phyloP scores from a whole-genome alignment of 1,140 invertebrate species.

The Oppia nitens region DNA sequence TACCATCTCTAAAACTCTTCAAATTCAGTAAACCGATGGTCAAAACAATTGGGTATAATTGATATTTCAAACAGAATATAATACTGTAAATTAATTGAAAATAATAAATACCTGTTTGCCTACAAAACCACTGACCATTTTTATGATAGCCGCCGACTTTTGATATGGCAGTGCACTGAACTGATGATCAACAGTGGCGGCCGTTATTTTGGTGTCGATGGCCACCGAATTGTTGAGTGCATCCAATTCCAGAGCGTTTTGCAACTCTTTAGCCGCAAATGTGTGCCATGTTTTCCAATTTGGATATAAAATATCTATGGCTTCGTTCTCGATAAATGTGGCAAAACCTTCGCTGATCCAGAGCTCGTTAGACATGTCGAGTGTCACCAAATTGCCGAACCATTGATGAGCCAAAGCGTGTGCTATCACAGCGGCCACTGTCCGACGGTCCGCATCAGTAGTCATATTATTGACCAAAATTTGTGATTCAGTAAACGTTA shows the following conservation, averaged over 20 bases:
- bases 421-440: constrained; percentile 50
- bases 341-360: constrained; percentile 87
- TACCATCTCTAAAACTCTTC: constrained; percentile 71
- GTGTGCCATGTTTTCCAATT: constrained; percentile 50
- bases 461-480: constrained; percentile 54
- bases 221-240: constrained; percentile 65
- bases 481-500: constrained; percentile 57
- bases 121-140: constrained; percentile 18
- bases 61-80: too few relatives aligned
- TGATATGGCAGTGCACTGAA: constrained; percentile 66
- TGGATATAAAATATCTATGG: constrained; percentile 31
- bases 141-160: constrained; percentile 31
- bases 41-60: background rate
- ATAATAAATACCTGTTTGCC: constrained; percentile 13
- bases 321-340: constrained; percentile 40
- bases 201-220: constrained; percentile 62
- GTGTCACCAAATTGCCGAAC: constrained; percentile 62
- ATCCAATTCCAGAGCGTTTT: constrained; percentile 37
- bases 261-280: constrained; percentile 1
- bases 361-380: constrained; percentile 71
- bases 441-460: constrained; percentile 14
- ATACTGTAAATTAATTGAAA: too few relatives aligned
- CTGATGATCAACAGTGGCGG: constrained; percentile 77
- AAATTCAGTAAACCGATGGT: background rate
- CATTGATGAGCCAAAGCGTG: constrained; percentile 58